Evolutionary conservation across 2,888 invertebrate species (phyloP).

Genomic region (Aporophyla nigra): DNA sequence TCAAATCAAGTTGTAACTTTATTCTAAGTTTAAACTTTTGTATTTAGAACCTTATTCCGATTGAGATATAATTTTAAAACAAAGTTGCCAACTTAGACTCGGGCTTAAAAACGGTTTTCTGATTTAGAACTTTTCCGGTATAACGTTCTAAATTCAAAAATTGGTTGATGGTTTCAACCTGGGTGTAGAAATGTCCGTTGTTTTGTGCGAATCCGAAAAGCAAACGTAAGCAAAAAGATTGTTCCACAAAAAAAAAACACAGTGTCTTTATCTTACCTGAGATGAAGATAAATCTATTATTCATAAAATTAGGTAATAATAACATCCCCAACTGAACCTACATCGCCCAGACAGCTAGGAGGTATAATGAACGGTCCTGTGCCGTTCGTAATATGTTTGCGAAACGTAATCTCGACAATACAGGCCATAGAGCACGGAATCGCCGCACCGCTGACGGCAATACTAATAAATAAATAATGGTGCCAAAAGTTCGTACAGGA

Average conservation of each 20-base stretch:
- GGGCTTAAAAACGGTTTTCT: background rate
- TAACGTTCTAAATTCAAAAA: too few relatives aligned
- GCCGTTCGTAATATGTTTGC: conserved; percentile 36
- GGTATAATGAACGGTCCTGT: conserved; percentile 26
- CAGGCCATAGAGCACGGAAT: background rate
- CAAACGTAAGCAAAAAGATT: background rate
- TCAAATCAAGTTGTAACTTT: background rate
- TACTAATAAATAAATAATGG: background rate
- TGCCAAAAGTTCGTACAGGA: background rate
- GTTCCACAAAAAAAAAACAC: background rate
- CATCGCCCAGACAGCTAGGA: conserved; percentile 1
- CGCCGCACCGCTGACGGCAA: background rate
- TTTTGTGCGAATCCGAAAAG: background rate
- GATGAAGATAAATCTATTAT: conserved; percentile 32
- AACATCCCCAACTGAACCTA: conserved; percentile 17
- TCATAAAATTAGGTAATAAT: conserved; percentile 25
- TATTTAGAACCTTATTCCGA: background rate
- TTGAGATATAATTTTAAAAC: background rate
- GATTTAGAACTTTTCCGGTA: background rate
- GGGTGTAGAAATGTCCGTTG: background rate
- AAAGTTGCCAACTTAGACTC: background rate
- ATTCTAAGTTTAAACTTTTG: background rate
- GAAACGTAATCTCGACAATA: conserved; percentile 42
- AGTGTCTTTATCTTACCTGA: background rate
- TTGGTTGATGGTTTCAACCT: background rate